Evolutionary conservation across 1,140 invertebrate genomes (phyloP), one percentile per base, ranked within the genome.

Genomic region (Sarcophaga bullata): DNA sequence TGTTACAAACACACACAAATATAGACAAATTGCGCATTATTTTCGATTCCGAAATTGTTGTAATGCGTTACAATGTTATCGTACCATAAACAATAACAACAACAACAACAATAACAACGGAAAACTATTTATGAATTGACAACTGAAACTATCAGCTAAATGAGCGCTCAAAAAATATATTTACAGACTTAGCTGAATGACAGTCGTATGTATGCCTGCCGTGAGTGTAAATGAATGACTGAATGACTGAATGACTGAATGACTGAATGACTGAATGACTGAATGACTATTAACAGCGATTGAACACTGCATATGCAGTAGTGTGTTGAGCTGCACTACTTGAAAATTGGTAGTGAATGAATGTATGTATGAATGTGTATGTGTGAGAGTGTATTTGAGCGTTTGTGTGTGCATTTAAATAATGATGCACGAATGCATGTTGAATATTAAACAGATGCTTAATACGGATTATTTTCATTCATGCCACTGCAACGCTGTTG

Each of bases 391-490:
- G n/a, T n/a, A n/a, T 37, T 37, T 37, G 25, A 37, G 25, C 4
- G 25, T 37, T 37, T 37, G 25, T 37, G 6, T 62, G 54, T 15
- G 19, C 19, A n/a, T 68, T 17, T 68, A 68, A 17, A 68, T 68
- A 68, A 68, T 68, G 62, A 37, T 68, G 3, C 17, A 68, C 17
- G 62, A 25, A 17, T 68, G 62, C 19, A 68, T 19, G 13, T 13
- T 68, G 62, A 7, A 68, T 68, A 68, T 68, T 68, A 68, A 68
- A 68, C 62, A 68, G 62, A 68, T 68, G 62, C 62, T 68, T n/a
- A 68, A 68, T 68, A 68, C 19, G 62, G 62, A 68, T 68, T 68
- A 68, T 68, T 68, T 19, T 68, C 19, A 68, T 58, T 68, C 62
- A 68, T 68, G 17, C 62, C 8, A 19, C 62, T 68, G 19, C 62